A percentile compares a stretch with the other conserved stretches of the same genome.
These are phyloP conservation scores for Beris morrisii DNA, from an alignment of 2,888 invertebrate species.

Conservation along the genomic window DNA sequence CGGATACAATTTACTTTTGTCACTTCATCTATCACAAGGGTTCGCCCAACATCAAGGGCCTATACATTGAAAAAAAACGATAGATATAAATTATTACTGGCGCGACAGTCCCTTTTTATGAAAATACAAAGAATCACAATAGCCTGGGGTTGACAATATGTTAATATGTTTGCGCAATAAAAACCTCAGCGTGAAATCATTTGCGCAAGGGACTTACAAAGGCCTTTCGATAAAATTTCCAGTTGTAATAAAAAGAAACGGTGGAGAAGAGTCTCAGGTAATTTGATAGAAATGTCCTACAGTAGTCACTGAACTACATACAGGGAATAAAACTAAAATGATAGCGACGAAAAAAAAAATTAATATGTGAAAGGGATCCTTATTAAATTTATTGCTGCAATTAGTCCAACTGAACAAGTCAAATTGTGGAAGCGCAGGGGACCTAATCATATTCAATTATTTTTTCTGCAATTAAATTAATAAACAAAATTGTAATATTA, in stretches of 20 bases:
- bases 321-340: constrained; percentile 4
- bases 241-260: neutral
- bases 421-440: no score
- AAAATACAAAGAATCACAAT: constrained; percentile 6
- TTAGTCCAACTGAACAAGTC: neutral
- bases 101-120: no score
- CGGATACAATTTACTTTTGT: no score
- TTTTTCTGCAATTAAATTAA: no score
- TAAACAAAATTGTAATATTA: no score
- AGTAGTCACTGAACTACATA: neutral
- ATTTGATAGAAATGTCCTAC: neutral
- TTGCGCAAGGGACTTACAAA: neutral
- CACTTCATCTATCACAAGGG: no score
- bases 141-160: constrained; percentile 36
- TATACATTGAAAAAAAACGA: no score
- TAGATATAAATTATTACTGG: no score
- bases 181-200: constrained; percentile 40
- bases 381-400: constrained; percentile 16
- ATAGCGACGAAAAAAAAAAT: neutral
- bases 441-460: no score
- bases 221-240: neutral
- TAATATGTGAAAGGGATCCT: neutral
- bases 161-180: constrained; percentile 40
- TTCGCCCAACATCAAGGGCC: no score
- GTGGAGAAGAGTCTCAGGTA: neutral